A percentile compares a stretch with the other conserved stretches of the same genome.
These are phyloP conservation scores for Lasius fuliginosus DNA, from an alignment of 2,888 invertebrate genomes.

Conservation along the genomic window DNA sequence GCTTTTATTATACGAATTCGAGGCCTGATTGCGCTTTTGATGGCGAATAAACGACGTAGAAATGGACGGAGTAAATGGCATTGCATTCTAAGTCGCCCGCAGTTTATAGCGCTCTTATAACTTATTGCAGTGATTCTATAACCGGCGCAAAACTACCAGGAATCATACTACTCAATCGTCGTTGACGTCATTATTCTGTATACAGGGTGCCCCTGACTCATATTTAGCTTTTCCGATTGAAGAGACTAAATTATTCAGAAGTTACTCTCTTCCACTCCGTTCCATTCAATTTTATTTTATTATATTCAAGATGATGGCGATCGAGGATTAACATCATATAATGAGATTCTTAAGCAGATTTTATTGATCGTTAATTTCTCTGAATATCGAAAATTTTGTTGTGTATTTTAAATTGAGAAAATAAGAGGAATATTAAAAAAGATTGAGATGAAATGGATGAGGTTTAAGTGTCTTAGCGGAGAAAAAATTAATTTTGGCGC, in stretches of 20 bases:
- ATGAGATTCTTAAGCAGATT: neutral
- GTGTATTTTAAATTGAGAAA: neutral
- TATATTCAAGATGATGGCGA: conserved; percentile 4
- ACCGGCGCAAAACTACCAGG: conserved; percentile 43
- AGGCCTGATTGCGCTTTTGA: conserved; percentile 9
- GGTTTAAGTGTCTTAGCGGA: neutral
- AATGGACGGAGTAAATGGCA: conserved; percentile 1
- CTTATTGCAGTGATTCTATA: conserved; percentile 51
- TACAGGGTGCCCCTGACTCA: conserved; percentile 26
- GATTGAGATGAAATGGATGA: neutral
- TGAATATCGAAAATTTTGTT: neutral
- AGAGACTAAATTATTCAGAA: conserved; percentile 9
- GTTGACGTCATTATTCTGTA: conserved; percentile 51
- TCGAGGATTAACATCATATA: neutral
- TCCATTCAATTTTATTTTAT: neutral
- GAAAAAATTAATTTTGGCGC: neutral
- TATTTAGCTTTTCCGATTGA: neutral
- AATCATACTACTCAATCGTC: conserved; percentile 49
- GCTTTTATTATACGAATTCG: conserved; percentile 8
- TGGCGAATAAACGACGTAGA: conserved; percentile 10
- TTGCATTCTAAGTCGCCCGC: conserved; percentile 27
- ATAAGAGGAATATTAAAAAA: neutral
- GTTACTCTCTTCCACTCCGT: neutral
- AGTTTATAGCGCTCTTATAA: conserved; percentile 41
- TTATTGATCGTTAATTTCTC: neutral